phyloP scores from a whole-genome alignment of 2,888 invertebrate species.

The Brachyptera risi region DNA sequence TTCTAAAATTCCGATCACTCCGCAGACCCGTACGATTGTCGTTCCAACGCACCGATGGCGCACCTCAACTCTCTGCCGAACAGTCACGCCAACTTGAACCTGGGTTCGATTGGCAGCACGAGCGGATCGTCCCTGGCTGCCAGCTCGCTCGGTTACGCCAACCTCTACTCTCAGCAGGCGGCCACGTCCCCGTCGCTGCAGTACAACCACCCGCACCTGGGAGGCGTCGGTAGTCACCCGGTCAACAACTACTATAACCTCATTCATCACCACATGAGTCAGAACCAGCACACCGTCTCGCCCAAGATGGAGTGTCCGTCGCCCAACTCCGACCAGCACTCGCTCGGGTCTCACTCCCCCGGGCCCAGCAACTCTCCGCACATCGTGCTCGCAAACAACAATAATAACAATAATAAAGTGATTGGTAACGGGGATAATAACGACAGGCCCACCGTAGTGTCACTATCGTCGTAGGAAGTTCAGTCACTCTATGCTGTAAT shows the following conservation, averaged over 20 bases:
- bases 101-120: slow-evolving; percentile 17
- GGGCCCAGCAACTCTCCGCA: slow-evolving; percentile 41
- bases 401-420: slow-evolving; percentile 27
- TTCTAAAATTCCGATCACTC: not conserved
- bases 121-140: slow-evolving; percentile 22
- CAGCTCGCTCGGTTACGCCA: slow-evolving; percentile 30
- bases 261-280: slow-evolving; percentile 36
- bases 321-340: slow-evolving; percentile 36
- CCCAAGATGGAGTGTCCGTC: slow-evolving; percentile 44
- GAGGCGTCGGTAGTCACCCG: slow-evolving; percentile 17
- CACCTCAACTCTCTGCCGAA: slow-evolving; percentile 25
- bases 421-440: slow-evolving; percentile 25
- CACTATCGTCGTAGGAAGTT: slow-evolving; percentile 39
- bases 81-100: slow-evolving; percentile 7
- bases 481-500: too few relatives aligned
- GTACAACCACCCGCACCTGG: slow-evolving; percentile 20
- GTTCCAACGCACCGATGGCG: slow-evolving; percentile 28
- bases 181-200: slow-evolving; percentile 16
- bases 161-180: slow-evolving; percentile 29
- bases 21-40: slow-evolving; percentile 31
- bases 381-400: slow-evolving; percentile 38
- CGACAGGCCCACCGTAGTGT: slow-evolving; percentile 45
- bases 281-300: slow-evolving; percentile 37
- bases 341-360: slow-evolving; percentile 3
- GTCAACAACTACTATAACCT: slow-evolving; percentile 41